Percentiles rank a stretch among this genome's conserved stretches.
Evolutionary conservation across 1,140 invertebrate genomes (phyloP).

Genomic region (Parapsyche elsis): DNA sequence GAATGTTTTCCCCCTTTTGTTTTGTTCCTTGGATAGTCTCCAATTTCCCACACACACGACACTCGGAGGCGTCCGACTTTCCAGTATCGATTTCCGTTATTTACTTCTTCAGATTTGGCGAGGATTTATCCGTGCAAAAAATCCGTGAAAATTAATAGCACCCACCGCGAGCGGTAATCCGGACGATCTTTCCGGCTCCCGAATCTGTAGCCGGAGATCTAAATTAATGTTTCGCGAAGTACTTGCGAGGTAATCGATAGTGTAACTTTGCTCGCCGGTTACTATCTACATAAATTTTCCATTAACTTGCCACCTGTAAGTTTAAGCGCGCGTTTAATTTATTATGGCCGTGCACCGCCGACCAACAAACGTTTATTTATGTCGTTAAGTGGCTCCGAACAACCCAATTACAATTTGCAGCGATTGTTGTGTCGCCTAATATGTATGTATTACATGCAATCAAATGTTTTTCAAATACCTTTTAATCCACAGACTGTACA

Average conservation of each 20-base stretch:
- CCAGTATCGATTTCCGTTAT: no score
- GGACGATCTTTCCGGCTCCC: not conserved
- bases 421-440: no score
- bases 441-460: no score
- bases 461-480: no score
- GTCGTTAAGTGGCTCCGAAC: conserved; percentile 32
- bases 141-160: not conserved
- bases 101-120: no score
- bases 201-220: not conserved
- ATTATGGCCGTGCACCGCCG: not conserved
- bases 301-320: conserved; percentile 47
- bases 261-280: conserved; percentile 27
- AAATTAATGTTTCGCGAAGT: conserved; percentile 1
- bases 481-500: no score
- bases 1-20: no score
- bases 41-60: no score
- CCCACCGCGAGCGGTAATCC: not conserved
- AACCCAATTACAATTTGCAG: conserved; percentile 29
- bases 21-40: no score
- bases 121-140: not conserved
- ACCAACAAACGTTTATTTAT: conserved; percentile 34
- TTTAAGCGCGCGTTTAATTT: conserved; percentile 42
- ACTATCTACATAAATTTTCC: conserved; percentile 44
- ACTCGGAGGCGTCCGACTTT: no score
- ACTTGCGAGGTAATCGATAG: conserved; percentile 33